These are phyloP conservation scores for Elymnias hypermnestra DNA, from an alignment of 1,140 invertebrate species.

Conservation along the genomic window DNA sequence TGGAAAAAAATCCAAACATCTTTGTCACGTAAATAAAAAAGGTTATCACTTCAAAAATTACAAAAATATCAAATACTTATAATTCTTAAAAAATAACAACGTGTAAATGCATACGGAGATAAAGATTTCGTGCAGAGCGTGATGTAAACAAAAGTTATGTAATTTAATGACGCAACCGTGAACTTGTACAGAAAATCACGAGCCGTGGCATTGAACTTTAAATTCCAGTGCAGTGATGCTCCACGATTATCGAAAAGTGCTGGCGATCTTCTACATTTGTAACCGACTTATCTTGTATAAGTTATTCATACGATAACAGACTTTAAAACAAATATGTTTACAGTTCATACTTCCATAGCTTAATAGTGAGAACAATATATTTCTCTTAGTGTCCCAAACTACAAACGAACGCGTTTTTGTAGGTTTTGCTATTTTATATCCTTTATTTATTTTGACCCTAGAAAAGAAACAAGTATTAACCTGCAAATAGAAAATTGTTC, in stretches of 20 bases:
- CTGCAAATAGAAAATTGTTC: no score
- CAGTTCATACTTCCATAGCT: neutral
- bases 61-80: no score
- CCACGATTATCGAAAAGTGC: neutral
- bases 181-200: slow-evolving; percentile 19
- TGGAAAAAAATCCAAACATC: no score
- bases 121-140: slow-evolving; percentile 8
- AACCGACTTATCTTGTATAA: neutral
- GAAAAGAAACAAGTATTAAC: no score
- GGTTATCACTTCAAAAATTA: no score
- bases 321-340: neutral
- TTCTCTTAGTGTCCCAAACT: neutral
- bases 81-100: neutral
- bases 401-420: slow-evolving; percentile 1
- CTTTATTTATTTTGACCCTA: neutral
- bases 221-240: slow-evolving; percentile 3
- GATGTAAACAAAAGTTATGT: slow-evolving; percentile 20
- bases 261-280: slow-evolving; percentile 3
- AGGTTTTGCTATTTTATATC: neutral
- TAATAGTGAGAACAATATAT: neutral
- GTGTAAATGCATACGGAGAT: neutral
- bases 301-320: neutral
- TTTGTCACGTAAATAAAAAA: no score
- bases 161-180: slow-evolving; percentile 26
- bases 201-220: slow-evolving; percentile 34